These are phyloP conservation scores for Actinia tenebrosa DNA, from an alignment of 64 coral and sea anemone genomes.

Conservation along the genomic window DNA sequence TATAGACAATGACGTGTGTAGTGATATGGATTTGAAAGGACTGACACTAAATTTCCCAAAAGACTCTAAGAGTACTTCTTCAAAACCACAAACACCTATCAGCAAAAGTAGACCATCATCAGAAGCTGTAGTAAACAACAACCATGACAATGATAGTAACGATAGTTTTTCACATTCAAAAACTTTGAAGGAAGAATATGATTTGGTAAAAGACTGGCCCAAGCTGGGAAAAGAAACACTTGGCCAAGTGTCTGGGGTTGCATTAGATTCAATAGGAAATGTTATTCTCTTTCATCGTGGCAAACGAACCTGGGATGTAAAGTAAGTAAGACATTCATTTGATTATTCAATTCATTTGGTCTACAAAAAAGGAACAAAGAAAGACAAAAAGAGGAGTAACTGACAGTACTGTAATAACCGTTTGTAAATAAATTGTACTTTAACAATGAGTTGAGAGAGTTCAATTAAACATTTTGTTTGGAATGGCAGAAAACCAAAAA, in stretches of 20 bases:
- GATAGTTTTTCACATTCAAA: background rate
- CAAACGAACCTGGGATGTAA: slow-evolving; percentile 35
- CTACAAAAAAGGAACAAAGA: background rate
- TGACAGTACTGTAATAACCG: too few relatives aligned
- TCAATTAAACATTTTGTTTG: too few relatives aligned
- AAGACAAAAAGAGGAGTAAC: too few relatives aligned
- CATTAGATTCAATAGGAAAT: slow-evolving; percentile 46
- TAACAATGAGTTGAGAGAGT: too few relatives aligned
- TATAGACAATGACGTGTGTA: slow-evolving; percentile 18
- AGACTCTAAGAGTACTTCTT: slow-evolving; percentile 21
- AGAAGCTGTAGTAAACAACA: background rate
- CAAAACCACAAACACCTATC: background rate
- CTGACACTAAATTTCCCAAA: slow-evolving; percentile 36
- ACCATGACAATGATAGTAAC: background rate
- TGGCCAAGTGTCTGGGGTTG: slow-evolving; percentile 67
- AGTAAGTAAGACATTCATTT: slow-evolving; percentile 31
- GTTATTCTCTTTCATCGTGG: slow-evolving; percentile 76
- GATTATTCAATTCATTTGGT: background rate
- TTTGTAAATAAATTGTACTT: too few relatives aligned
- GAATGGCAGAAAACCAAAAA: too few relatives aligned
- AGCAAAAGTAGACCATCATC: background rate
- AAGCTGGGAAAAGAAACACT: slow-evolving; percentile 27
- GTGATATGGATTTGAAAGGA: slow-evolving; percentile 12
- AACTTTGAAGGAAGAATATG: background rate
- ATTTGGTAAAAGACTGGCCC: slow-evolving; percentile 41